A percentile compares a stretch with the other conserved stretches of the same genome.
Evolutionary conservation across 2,797 vertebrate genomes (phyloP).

Genomic region (Telmatherina bonti): DNA sequence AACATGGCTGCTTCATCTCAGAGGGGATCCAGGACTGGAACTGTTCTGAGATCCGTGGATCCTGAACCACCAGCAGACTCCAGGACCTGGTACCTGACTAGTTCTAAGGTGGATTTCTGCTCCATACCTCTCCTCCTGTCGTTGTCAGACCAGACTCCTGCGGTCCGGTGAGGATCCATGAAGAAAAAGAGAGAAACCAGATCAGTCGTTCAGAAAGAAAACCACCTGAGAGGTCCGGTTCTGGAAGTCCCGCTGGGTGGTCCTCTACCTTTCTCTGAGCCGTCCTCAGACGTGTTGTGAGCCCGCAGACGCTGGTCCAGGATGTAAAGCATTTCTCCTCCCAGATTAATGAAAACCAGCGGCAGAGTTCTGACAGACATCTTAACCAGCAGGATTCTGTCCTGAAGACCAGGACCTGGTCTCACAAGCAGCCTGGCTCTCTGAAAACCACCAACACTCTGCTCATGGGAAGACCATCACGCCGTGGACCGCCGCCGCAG

Average conservation of each 20-base stretch:
- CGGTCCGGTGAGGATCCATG: constrained; percentile 24
- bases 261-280: constrained; percentile 90
- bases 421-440: background rate
- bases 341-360: constrained; percentile 93
- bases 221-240: no score
- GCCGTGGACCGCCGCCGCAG: background rate
- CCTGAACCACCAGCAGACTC: no score
- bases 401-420: background rate
- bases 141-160: constrained; percentile 79
- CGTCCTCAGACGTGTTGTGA: constrained; percentile 88
- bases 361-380: constrained; percentile 92
- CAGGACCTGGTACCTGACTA: no score
- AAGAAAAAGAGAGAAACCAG: constrained; percentile 11
- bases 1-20: no score
- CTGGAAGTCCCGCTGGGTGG: no score
- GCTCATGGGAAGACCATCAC: no score
- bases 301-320: constrained; percentile 92
- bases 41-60: no score
- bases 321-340: constrained; percentile 97
- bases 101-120: no score
- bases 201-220: background rate
- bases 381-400: constrained; percentile 35
- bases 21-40: no score
- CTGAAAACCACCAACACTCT: no score
- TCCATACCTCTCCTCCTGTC: constrained; percentile 83